Base-by-base conservation (phyloP, 92 coral and sea anemone genomes). In the Plumapathes pennacea region DNA sequence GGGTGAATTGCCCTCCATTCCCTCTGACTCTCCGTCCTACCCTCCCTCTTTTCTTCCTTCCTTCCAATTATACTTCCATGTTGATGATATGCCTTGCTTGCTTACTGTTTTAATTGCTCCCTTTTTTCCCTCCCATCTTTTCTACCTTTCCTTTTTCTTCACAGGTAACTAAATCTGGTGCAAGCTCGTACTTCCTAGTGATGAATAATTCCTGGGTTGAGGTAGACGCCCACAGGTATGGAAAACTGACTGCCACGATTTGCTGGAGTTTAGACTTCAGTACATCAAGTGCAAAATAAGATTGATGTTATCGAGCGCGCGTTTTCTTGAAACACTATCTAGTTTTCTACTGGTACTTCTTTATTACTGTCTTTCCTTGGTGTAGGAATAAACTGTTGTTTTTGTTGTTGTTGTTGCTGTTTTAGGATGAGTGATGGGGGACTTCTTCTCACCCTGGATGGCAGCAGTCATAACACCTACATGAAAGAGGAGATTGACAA, bases 401-500 rank as follows among this genome's bases (percentile, higher is more conserved):
- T n/a, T n/a, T 3, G 14, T 24, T 47, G 6, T 19, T 12, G 28
- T 32, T n/a, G 37, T 31, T 61, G 9, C 24, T 49, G 8, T 40
- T 54, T 1, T 31, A 94, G 99, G 52, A 71, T 94, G 84, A 94
- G 99, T 48, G 99, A 94, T 48, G 94, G 96, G 9, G 99, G 99
- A 12, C 68, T 94, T 55, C 65, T 94, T 44, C 56, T 94, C 38
- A 88, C 96, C 7, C 79, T 79, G 46, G 86, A 94, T 51, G 99
- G 95, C 5, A 71, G 90, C 62, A 80, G 99, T 45, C 79, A 94
- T 71, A 88, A 96, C 5, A 89, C 96, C 0, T 94, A 94, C 61
- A 94, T 94, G 96, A 94, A 89, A 46, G 99, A 94, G 54, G 96
- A 94, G 40, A 89, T 94, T 2, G 96, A 90, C 47, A 88, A 90